These are phyloP conservation scores for Anthopleura xanthogrammica DNA, from an alignment of 92 coral and sea anemone species.

Conservation along the genomic window DNA sequence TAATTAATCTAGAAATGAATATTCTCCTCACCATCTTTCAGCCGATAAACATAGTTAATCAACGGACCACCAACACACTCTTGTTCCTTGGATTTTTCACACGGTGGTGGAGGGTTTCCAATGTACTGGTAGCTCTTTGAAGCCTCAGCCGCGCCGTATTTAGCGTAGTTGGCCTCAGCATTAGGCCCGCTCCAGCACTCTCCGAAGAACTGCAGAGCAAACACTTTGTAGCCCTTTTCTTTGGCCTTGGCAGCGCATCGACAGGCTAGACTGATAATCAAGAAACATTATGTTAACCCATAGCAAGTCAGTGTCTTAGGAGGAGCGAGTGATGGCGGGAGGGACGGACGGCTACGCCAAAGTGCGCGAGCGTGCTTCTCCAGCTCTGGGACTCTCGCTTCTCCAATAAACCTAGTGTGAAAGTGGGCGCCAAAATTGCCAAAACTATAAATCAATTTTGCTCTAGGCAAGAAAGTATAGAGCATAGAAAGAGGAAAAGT, in stretches of 20 bases:
- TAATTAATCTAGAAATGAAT: too few relatives aligned
- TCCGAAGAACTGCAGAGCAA: slow-evolving; percentile 28
- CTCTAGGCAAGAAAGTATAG: too few relatives aligned
- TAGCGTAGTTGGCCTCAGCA: not conserved
- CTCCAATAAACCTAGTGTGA: too few relatives aligned
- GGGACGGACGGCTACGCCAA: too few relatives aligned
- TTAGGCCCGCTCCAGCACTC: slow-evolving; percentile 33
- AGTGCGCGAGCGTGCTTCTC: too few relatives aligned
- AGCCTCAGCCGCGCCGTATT: not conserved
- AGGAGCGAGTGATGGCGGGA: too few relatives aligned
- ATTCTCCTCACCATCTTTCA: not conserved
- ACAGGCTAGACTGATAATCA: slow-evolving; percentile 18
- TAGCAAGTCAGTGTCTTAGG: not conserved
- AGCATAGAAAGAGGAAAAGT: too few relatives aligned
- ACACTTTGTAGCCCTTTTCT: slow-evolving; percentile 20
- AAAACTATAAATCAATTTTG: too few relatives aligned
- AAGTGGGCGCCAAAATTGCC: too few relatives aligned
- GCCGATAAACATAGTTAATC: slow-evolving; percentile 7
- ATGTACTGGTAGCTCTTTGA: not conserved
- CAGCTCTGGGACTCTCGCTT: not conserved
- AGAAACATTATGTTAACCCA: not conserved
- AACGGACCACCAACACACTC: slow-evolving; percentile 5
- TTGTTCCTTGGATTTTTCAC: not conserved
- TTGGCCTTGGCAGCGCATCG: slow-evolving; percentile 33
- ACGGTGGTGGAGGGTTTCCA: not conserved